Base-by-base conservation (phyloP, 2,888 invertebrate species). In the Lordiphosa fenestrarum region DNA sequence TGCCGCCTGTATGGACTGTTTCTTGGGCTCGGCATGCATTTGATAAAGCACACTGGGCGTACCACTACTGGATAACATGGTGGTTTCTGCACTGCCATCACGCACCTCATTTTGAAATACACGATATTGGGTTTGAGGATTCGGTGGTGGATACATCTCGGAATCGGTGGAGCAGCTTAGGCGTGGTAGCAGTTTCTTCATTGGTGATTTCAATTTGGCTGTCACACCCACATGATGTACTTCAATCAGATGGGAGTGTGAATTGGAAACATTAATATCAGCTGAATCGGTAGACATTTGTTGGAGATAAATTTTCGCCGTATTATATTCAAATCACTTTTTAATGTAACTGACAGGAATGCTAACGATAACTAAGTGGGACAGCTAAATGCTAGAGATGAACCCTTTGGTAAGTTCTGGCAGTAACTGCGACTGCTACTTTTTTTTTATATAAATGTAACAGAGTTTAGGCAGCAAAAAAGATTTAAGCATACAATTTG, bases 211-310 rank as follows among this genome's bases (percentile, higher is more conserved):
- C 48, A 88, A 19, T 48, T 87, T 86, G 13, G 88, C 88, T 7
- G 88, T 88, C 0, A 88, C 88, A 1, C 88, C 88, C 13, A 88
- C 88, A 67, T 88, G 87, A 9, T 86, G 81, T 4, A 87, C 86
- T 53, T 86, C 77, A 50, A 87, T 87, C 15, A 87, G 71, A 41
- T 86, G 82, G 3, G 87, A 78, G 40, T 85, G 77, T 1, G 87
- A 86, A 52, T 77, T 78, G 15, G 69, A 57, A 36, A 57, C 61
- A 13, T 57, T 66, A 0, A 51, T 38, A 44, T 84, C 87, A 15
- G 71, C 77, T n/a, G 71, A 60, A n/a, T 87, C 87, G 12, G 9
- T 30, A 10, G 82, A 85, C 87, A 87, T 87, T 87, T 44, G 13
- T 15, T 30, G 9, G 30, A 30, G 30, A 30, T 10, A 9, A 30